Base-by-base conservation (phyloP, 2,888 invertebrate species). In the Dione vanillae region DNA sequence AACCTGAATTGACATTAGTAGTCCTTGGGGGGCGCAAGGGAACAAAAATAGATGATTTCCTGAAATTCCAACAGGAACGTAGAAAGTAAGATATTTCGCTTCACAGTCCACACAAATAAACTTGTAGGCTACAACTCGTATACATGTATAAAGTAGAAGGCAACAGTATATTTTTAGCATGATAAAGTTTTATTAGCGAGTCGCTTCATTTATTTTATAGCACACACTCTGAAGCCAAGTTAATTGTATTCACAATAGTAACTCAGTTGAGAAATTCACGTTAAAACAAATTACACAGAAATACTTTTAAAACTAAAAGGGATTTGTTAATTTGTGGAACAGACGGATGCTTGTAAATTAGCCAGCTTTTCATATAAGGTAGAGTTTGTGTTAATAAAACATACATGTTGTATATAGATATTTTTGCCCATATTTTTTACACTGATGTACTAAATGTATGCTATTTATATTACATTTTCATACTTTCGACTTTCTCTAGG, bases 261-360 rank as follows among this genome's bases (percentile, higher is more conserved):
- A 62, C 45, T 69, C 58, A 47, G 56, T 58, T 65, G 58, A 58
- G 69, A 69, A 64, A 54, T 64, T 69, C 41, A 19, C 41, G 41
- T 54, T 54, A 65, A 69, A 56, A 54, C 69, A 65, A 58, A 65
- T 69, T 65, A 65, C 69, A 70, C 54, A 11, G 62, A 70, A 72
- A 72, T 72, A 72, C 72, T 72, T 72, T 72, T 67, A 72, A 72
- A 72, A 72, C 72, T 72, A 72, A 72, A 69, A 72, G 70, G 72
- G 67, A 67, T 70, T 52, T 41, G 58, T 59, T 67, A 70, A 70
- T 67, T 70, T 72, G 65, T 67, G 64, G 67, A 47, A 61, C 35
- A 19, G 49, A 19, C 67, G 70, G 64, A 67, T 64, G 67, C 70
- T 69, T 72, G 70, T 64, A 52, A 72, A 72, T 72, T 67, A 70